A percentile compares a stretch with the other conserved stretches of the same genome.
phyloP scores from a whole-genome alignment of 2,113 vertebrate species.

The Oryzias melastigma region DNA sequence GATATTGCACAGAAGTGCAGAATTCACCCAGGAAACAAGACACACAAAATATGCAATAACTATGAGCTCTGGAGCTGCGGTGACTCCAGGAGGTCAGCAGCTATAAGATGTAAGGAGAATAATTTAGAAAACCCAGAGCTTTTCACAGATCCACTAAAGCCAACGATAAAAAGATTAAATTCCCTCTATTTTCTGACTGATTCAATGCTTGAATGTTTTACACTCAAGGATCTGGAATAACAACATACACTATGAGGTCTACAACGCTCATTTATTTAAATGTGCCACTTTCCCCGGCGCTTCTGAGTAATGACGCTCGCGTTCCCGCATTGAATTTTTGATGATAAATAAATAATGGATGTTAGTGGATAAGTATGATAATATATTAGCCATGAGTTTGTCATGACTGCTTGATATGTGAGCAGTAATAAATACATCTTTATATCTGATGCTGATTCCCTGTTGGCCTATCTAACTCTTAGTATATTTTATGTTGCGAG shows the following conservation, averaged over 20 bases:
- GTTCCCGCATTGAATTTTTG: constrained; percentile 66
- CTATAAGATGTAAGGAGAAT: constrained; percentile 23
- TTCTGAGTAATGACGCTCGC: constrained; percentile 64
- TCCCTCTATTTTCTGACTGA: constrained; percentile 35
- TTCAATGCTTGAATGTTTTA: constrained; percentile 63
- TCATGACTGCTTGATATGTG: constrained; percentile 64
- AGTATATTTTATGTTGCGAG: constrained; percentile 19
- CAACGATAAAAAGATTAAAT: neutral
- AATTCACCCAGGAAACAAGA: constrained; percentile 49
- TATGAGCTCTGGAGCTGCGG: constrained; percentile 24
- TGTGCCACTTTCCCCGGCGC: constrained; percentile 53
- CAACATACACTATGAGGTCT: constrained; percentile 48
- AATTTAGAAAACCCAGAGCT: constrained; percentile 17
- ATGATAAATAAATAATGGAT: constrained; percentile 71
- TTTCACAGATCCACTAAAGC: constrained; percentile 18
- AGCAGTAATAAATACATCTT: constrained; percentile 53
- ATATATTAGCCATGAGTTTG: constrained; percentile 69
- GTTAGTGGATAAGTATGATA: constrained; percentile 62
- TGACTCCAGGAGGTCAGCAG: constrained; percentile 3
- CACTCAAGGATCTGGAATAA: constrained; percentile 45
- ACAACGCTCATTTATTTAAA: constrained; percentile 69
- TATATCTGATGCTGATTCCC: constrained; percentile 17
- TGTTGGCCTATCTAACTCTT: constrained; percentile 12
- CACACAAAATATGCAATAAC: constrained; percentile 45
- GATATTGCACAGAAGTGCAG: constrained; percentile 43